A percentile compares a stretch with the other conserved stretches of the same genome.
Conservation (phyloP, 2,113 vertebrate genomes). For the Grammatotria lemairii region DNA sequence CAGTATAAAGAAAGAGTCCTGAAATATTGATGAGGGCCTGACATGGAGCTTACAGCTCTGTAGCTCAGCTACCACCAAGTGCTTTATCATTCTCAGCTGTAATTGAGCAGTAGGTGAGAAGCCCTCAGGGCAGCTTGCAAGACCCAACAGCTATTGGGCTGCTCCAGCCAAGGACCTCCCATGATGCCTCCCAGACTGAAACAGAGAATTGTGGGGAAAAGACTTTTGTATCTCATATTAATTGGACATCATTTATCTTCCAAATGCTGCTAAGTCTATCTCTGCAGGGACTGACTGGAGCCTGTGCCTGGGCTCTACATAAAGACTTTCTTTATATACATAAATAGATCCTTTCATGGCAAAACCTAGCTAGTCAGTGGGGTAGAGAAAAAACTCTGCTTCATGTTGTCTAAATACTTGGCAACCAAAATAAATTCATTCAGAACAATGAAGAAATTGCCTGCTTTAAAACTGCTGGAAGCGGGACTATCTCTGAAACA, state of each 20-base stretch:
- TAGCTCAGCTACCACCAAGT: neutral
- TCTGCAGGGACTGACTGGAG: neutral
- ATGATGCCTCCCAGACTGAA: constrained; percentile 17
- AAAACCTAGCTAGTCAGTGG: neutral
- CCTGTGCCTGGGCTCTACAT: neutral
- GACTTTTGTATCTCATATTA: constrained; percentile 14
- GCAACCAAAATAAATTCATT: neutral
- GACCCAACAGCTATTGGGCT: constrained; percentile 19
- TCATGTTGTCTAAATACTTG: neutral
- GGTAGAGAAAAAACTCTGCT: neutral
- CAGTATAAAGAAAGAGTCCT: constrained; percentile 36
- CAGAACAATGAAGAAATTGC: neutral
- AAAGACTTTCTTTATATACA: neutral
- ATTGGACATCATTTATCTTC: constrained; percentile 42
- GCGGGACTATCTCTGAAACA: neutral
- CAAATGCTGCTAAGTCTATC: constrained; percentile 13
- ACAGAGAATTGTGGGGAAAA: constrained; percentile 10
- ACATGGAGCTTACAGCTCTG: constrained; percentile 25
- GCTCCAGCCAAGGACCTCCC: constrained; percentile 37
- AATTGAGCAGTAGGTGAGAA: constrained; percentile 40
- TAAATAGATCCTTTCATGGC: neutral
- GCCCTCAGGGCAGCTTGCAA: constrained; percentile 31
- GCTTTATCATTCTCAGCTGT: constrained; percentile 46
- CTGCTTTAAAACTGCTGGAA: neutral
- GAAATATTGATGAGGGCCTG: constrained; percentile 60